phyloP scores from a whole-genome alignment of 2,113 vertebrate species.

The Smithornis capensis region DNA sequence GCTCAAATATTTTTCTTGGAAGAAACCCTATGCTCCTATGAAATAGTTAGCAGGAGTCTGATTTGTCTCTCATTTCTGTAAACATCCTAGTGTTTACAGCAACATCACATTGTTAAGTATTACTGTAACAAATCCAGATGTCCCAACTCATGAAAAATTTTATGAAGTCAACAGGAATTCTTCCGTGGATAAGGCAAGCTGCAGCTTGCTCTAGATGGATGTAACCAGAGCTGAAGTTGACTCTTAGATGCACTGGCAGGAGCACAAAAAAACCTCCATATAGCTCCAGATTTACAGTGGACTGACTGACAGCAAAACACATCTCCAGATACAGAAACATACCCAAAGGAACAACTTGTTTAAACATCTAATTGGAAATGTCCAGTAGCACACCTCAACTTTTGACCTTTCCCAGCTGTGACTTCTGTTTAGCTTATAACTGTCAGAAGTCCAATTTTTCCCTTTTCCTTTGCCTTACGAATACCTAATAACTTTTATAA shows the following conservation, averaged over 20 bases:
- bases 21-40: conserved; percentile 27
- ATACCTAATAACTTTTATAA: neutral
- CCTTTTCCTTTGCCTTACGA: neutral
- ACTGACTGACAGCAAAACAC: neutral
- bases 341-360: neutral
- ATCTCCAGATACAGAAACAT: neutral
- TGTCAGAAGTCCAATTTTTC: neutral
- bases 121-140: conserved; percentile 32
- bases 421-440: neutral
- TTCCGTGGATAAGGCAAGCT: conserved; percentile 2
- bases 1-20: conserved; percentile 42
- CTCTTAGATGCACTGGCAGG: neutral
- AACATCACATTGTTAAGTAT: neutral
- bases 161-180: conserved; percentile 1
- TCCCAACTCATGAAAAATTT: conserved; percentile 8
- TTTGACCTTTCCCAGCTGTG: neutral
- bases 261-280: neutral
- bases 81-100: conserved; percentile 41
- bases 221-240: conserved; percentile 23
- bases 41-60: neutral
- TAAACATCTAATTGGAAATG: neutral
- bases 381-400: neutral
- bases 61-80: conserved; percentile 15
- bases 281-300: conserved; percentile 2
- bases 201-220: neutral